A percentile compares a stretch with the other conserved stretches of the same genome.
Evolutionary conservation across 2,797 vertebrate genomes (phyloP).

Genomic region (Smutsia gigantea): DNA sequence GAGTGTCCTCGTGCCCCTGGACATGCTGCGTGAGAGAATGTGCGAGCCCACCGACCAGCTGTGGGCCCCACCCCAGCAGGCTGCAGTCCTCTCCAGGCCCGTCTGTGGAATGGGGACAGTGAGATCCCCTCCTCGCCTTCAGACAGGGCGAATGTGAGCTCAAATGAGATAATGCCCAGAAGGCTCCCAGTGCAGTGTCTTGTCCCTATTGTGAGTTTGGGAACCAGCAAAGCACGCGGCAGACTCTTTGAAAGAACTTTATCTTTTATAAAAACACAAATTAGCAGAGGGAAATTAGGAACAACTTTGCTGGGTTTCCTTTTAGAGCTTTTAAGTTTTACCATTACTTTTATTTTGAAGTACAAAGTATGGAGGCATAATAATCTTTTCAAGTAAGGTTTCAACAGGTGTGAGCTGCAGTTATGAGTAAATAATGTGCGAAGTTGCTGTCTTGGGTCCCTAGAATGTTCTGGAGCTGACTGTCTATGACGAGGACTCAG

Average conservation of each 20-base stretch:
- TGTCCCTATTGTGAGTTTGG: background rate
- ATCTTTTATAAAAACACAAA: slow-evolving; percentile 39
- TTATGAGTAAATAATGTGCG: background rate
- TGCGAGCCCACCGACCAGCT: background rate
- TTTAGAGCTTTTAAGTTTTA: background rate
- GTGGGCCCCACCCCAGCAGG: background rate
- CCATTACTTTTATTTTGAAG: background rate
- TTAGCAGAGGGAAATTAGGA: background rate
- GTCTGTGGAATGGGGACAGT: background rate
- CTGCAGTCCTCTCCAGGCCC: background rate
- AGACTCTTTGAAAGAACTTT: background rate
- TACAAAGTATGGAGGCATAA: background rate
- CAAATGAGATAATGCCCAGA: background rate
- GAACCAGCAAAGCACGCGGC: background rate
- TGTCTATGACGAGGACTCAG: slow-evolving; percentile 87
- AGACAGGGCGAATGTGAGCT: background rate
- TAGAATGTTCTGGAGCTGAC: slow-evolving; percentile 92
- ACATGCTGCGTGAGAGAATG: background rate
- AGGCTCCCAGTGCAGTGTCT: background rate
- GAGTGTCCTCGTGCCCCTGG: background rate
- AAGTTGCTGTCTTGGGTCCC: background rate
- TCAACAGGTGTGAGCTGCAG: background rate
- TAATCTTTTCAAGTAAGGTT: background rate
- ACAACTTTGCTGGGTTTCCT: background rate
- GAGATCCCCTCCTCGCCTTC: background rate